phyloP scores from a whole-genome alignment of 2,888 invertebrate genomes.

The Eristalis pertinax region DNA sequence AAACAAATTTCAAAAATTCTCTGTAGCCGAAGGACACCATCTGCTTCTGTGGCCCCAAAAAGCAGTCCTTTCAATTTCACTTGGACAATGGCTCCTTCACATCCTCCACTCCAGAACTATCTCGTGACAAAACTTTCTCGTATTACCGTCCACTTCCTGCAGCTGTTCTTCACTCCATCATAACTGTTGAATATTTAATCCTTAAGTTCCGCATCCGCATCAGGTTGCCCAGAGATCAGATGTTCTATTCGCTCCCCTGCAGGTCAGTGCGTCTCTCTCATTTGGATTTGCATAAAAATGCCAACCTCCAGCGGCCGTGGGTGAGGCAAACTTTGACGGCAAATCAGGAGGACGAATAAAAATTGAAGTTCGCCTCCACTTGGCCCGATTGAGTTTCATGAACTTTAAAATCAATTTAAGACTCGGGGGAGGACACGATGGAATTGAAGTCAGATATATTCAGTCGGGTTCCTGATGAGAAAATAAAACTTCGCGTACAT shows the following conservation, averaged over 20 bases:
- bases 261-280: background rate
- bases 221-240: background rate
- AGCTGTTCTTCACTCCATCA: background rate
- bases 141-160: background rate
- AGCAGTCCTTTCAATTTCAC: no score
- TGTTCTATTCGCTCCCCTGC: background rate
- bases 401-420: background rate
- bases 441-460: background rate
- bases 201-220: background rate
- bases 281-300: background rate
- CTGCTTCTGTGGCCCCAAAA: no score
- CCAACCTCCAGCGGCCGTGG: background rate
- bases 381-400: background rate
- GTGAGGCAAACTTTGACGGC: background rate
- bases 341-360: background rate
- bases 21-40: no score
- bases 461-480: background rate
- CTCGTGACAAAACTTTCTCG: background rate
- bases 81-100: no score
- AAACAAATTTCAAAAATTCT: no score
- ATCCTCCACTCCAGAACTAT: no score
- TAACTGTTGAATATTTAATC: background rate
- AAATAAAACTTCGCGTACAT: background rate
- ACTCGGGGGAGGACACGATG: background rate
- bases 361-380: background rate